Base-by-base conservation (phyloP, 2,113 vertebrate genomes). In the Gorsachius goisagi region DNA sequence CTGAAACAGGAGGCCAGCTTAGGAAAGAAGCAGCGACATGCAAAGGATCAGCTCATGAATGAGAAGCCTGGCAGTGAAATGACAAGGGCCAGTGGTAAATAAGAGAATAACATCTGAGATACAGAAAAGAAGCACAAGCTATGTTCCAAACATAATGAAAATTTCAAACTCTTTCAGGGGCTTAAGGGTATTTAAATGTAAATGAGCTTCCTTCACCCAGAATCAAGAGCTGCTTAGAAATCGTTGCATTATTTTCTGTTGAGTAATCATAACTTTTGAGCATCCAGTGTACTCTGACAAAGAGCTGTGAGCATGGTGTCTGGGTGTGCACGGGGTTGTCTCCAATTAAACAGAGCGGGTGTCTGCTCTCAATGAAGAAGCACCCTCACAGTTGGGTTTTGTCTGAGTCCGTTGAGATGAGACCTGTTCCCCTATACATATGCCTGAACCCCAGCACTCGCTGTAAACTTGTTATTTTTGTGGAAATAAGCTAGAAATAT, bases 101-200 rank as follows among this genome's bases (percentile, higher is more conserved):
- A 76, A 63, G 60, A 96, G 55, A 88, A 44, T 50, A 89, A 92
- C 35, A 52, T 83, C 52, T 79, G 44, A 95, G 79, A 17, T 18
- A 53, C 1, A 85, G 82, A 88, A 93, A 88, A 93, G 89, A 94
- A 95, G 33, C 64, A 45, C 73, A 95, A 92, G 53, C 66, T 95
- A 44, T 81, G 88, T 96, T 75, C 56, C n/a, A 83, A 85, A 52
- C 85, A 90, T 91, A 92, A 95, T 85, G 74, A 93, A 93, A 97
- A 78, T 47, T 53, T 50, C 35, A 76, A 90, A 90, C 20, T 88
- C 59, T 89, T 97, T 86, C 56, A 96, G 81, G 88, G n/a, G 32
- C 66, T 95, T 93, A 89, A 89, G 86, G 27, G 69, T 56, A 83
- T 93, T 97, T 97, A 93, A 94, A 94, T 53, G 60, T 86, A 95